Evolutionary conservation across 2,797 vertebrate species (phyloP).

Genomic region (Myotis findleyi): DNA sequence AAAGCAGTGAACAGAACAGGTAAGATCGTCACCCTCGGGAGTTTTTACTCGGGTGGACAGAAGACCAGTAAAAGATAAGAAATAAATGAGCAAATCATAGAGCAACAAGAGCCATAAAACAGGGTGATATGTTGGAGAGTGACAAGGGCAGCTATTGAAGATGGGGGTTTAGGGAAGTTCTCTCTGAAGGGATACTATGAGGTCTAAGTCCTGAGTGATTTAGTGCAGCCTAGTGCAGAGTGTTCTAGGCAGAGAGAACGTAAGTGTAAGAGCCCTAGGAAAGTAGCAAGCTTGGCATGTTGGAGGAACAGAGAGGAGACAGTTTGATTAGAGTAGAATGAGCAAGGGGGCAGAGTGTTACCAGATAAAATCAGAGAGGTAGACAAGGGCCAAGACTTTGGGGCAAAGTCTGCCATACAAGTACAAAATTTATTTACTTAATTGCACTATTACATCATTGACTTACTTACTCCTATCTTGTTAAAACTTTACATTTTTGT

Average conservation of each 20-base stretch:
- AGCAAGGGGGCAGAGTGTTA: neutral
- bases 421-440: neutral
- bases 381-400: neutral
- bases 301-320: neutral
- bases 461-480: neutral
- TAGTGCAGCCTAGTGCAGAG: neutral
- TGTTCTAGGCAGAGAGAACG: neutral
- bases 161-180: neutral
- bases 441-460: neutral
- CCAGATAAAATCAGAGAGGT: neutral
- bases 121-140: neutral
- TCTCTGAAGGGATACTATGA: neutral
- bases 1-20: neutral
- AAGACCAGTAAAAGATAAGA: slow-evolving; percentile 1
- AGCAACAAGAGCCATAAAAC: neutral
- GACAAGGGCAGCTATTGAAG: neutral
- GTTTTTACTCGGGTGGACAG: neutral
- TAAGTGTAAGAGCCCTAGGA: neutral
- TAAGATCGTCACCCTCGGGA: neutral
- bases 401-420: neutral
- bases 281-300: neutral
- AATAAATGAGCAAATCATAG: neutral
- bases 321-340: neutral
- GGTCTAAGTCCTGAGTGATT: neutral
- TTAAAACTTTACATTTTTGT: neutral